Evolutionary conservation across 2,888 invertebrate genomes (phyloP), one percentile per base, ranked within the genome.

Genomic region (Melieria crassipennis): DNA sequence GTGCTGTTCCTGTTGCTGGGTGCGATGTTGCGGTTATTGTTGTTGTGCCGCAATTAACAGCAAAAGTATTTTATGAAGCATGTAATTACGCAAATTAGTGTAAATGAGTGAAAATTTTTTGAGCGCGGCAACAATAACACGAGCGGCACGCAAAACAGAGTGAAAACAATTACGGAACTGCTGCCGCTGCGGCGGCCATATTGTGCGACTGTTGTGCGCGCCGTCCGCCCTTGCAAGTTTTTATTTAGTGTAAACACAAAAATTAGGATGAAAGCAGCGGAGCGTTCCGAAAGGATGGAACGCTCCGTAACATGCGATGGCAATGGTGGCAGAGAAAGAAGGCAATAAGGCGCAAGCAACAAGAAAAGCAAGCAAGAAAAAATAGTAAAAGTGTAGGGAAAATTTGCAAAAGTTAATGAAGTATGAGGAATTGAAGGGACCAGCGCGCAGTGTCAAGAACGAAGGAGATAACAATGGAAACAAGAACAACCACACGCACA

Each of bases 51-150:
- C 65, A 72, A 64, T 71, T 70, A 65, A 71, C 66, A 71, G 52
- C 57, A 71, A 61, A 50, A 73, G 62, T 58, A 64, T 70, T 72
- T 71, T 66, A 75, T 74, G 74, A 67, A 74, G 72, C 75, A 67
- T 73, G 65, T 74, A 71, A 74, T 73, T 75, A 71, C 71, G 72
- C 72, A 72, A 75, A 72, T 75, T 74, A 75, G 71, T 69, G 74
- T 74, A 71, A 75, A 74, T 75, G 74, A 74, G 71, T 69, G 76
- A 61, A 69, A 60, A 75, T 76, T 78, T 78, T 75, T 81, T 73
- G 16, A 30, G 13, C 56, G 55, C 7, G 42, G 60, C 45, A 61
- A 70, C 4, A 43, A 46, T 52, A 58, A 45, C 58, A 50, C 7
- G 11, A 70, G 3, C 6, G 16, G 3, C 30, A 64, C 4, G 45